Evolutionary conservation across 2,113 vertebrate species (phyloP), one percentile per base, ranked within the genome.

Genomic region (Lagopus leucura): DNA sequence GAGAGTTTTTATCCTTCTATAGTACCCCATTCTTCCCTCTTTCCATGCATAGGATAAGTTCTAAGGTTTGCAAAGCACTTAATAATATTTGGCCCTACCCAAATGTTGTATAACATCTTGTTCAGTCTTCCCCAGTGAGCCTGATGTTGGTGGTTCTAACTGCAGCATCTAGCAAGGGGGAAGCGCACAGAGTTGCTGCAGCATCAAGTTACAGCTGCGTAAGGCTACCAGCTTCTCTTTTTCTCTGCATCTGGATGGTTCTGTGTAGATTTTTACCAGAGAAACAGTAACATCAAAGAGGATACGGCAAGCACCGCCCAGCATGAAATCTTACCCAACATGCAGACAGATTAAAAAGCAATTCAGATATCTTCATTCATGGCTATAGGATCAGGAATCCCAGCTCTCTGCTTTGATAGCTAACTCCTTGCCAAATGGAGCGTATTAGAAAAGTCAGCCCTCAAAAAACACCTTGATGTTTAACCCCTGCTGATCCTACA

Each of bases 351-450:
- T 90, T 45, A 75, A 88, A 90, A 83, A 86, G 28, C 43, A 81
- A 67, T 55, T 48, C 82, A 90, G 60, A 9, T 66, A 50, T 54
- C 79, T 66, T 74, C 40, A 30, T 61, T 81, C 61, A 86, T 81
- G 58, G 43, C 61, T 78, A 30, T 9, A 74, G 52, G 69, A 81
- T n/a, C 42, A 83, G 73, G 43, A 92, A 82, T 85, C 82, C 74
- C 84, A 92, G 1, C 63, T 61, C 63, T 55, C 70, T 50, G 55
- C 57, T 83, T 86, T 83, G 57, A 65, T 65, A 92, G 61, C 24
- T 73, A 79, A 73, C 43, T 86, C 60, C 60, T 85, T 91, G 92
- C 63, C 88, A 82, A 94, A 67, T 45, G 30, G n/a, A 86, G 67
- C 36, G 10, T 75, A 58, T 42, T 38, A 77, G 75, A 88, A 69